Base-by-base conservation (phyloP, 2,113 vertebrate species). In the Telmatochromis sp. region DNA sequence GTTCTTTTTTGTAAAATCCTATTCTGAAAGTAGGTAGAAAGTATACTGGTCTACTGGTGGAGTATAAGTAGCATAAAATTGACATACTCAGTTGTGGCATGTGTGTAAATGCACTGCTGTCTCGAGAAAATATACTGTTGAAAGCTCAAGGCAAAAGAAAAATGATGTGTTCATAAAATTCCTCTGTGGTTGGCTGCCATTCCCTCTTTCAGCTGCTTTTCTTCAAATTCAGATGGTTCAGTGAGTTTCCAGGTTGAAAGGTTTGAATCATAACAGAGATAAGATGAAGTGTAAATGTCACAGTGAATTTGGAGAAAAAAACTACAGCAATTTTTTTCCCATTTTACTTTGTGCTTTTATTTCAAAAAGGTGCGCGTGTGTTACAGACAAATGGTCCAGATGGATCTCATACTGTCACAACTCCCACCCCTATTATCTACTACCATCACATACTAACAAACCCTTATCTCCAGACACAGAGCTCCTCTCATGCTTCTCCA, bases 221-320 rank as follows among this genome's bases (percentile, higher is more conserved):
- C 73, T 45, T 79, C 79, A 55, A 68, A 3, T 40, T 65, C 84
- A 19, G 42, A 84, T 42, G 45, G 40, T 33, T 82, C 21, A 73
- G 55, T 82, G 14, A 13, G 51, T 87, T 82, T 91, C 84, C 65
- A 63, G 53, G 40, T 82, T 85, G 83, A 93, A 68, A 80, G 83
- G 65, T 21, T 6, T 90, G 84, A 92, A 42, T 89, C 89, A 91
- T 88, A 65, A 45, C 68, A 15, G 81, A 70, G 88, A 91, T 90
- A 88, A 87, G 57, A 42, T 23, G 1, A 5, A 9, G 80, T 82
- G 63, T n/a, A 53, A 45, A 84, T 17, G 80, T 88, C 82, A 89
- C 70, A 85, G 83, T 11, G 11, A 26, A 5, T 15, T 4, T 84
- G 70, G 60, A 68, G 60, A 65, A 37, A 68, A 31, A 58, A 63